phyloP scores from a whole-genome alignment of 2,888 invertebrate species.

The Torymus texanus region DNA sequence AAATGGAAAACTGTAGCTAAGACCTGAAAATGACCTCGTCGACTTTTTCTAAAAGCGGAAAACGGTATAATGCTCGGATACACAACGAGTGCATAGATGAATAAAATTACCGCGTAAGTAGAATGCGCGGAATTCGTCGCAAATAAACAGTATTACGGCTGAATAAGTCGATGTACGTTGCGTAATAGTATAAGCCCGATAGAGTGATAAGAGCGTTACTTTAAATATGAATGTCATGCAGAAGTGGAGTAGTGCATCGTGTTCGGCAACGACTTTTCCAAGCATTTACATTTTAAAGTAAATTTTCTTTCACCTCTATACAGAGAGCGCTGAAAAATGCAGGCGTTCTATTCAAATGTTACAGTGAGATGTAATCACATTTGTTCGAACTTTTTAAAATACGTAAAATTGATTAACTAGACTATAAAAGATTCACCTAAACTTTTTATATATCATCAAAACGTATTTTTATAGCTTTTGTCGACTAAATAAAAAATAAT shows the following conservation, averaged over 20 bases:
- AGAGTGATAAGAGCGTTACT: constrained; percentile 15
- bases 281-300: constrained; percentile 27
- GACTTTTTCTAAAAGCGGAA: not conserved
- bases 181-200: not conserved
- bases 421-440: too few species aligned
- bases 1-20: not conserved
- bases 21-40: not conserved
- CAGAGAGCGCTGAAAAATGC: not conserved
- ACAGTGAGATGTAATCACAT: not conserved
- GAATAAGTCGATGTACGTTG: not conserved
- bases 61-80: not conserved
- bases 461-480: too few species aligned
- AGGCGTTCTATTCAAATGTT: not conserved
- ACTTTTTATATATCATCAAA: too few species aligned
- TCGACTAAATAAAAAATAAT: too few species aligned
- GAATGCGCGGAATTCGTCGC: not conserved
- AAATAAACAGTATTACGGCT: not conserved
- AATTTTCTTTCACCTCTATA: not conserved
- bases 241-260: constrained; percentile 19
- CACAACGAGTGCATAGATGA: not conserved
- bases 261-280: not conserved
- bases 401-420: too few species aligned
- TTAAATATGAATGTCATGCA: constrained; percentile 28
- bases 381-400: not conserved
- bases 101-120: constrained; percentile 1